phyloP scores from a whole-genome alignment of 2,113 vertebrate species.

The Zingel zingel region DNA sequence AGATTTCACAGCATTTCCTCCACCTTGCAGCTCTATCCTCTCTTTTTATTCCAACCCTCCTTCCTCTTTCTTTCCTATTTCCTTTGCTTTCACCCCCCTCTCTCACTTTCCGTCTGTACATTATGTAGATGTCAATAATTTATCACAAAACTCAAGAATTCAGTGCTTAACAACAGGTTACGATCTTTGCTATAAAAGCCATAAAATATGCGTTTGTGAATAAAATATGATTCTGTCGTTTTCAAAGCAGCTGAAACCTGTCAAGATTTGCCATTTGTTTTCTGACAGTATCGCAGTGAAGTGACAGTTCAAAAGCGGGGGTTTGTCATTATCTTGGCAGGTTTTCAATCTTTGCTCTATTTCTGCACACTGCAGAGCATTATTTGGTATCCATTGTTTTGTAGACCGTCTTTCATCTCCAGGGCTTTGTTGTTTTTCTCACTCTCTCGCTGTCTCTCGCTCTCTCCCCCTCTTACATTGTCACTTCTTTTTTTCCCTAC shows the following conservation, averaged over 20 bases:
- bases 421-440: constrained; percentile 79
- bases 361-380: constrained; percentile 77
- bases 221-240: constrained; percentile 78
- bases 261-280: constrained; percentile 80
- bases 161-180: constrained; percentile 81
- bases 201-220: constrained; percentile 80
- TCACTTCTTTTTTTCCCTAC: constrained; percentile 36
- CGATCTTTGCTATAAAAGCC: constrained; percentile 75
- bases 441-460: constrained; percentile 53
- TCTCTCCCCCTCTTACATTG: constrained; percentile 35
- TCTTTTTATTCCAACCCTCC: background rate
- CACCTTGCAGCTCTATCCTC: constrained; percentile 1
- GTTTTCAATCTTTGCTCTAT: constrained; percentile 85
- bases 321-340: constrained; percentile 84
- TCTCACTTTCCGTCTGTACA: constrained; percentile 48
- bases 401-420: constrained; percentile 80
- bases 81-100: background rate
- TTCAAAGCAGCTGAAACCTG: constrained; percentile 78
- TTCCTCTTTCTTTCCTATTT: background rate
- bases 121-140: constrained; percentile 82
- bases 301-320: constrained; percentile 81
- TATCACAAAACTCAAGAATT: constrained; percentile 66
- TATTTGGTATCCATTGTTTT: constrained; percentile 80
- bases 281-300: constrained; percentile 75
- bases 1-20: background rate